These are phyloP conservation scores for Colossoma macropomum DNA, from an alignment of 2,113 vertebrate genomes.

Conservation along the genomic window DNA sequence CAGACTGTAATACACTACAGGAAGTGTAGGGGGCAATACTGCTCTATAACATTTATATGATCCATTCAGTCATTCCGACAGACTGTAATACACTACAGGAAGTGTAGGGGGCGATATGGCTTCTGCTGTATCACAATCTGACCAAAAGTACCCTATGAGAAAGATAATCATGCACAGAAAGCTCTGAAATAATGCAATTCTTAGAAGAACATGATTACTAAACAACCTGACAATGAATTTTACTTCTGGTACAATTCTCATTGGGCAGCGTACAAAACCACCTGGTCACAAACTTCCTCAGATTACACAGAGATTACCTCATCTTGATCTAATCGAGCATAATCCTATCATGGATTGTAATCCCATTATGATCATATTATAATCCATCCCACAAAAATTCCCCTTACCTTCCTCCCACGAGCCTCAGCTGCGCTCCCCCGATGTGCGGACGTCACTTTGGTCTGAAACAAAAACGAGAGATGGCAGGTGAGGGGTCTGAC, in stretches of 20 bases:
- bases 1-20: too few species aligned
- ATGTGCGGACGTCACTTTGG: slow-evolving; percentile 71
- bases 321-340: not conserved
- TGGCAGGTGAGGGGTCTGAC: slow-evolving; percentile 16
- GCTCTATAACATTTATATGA: too few species aligned
- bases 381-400: not conserved
- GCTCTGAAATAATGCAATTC: too few species aligned
- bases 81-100: too few species aligned
- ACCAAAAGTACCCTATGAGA: not conserved
- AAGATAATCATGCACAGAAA: not conserved
- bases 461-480: slow-evolving; percentile 65
- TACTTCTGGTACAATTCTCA: not conserved
- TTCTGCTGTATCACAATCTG: too few species aligned
- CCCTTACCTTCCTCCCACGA: slow-evolving; percentile 74
- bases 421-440: slow-evolving; percentile 66
- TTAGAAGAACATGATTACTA: not conserved
- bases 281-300: not conserved
- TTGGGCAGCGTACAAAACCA: not conserved
- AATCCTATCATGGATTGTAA: not conserved
- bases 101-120: too few species aligned
- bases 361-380: slow-evolving; percentile 1
- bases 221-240: too few species aligned
- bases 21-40: too few species aligned
- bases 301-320: not conserved
- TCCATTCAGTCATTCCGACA: too few species aligned